Percentiles rank a stretch among this genome's conserved stretches.
Evolutionary conservation across 2,797 vertebrate species (phyloP).

Genomic region (Geotrypetes seraphini): DNA sequence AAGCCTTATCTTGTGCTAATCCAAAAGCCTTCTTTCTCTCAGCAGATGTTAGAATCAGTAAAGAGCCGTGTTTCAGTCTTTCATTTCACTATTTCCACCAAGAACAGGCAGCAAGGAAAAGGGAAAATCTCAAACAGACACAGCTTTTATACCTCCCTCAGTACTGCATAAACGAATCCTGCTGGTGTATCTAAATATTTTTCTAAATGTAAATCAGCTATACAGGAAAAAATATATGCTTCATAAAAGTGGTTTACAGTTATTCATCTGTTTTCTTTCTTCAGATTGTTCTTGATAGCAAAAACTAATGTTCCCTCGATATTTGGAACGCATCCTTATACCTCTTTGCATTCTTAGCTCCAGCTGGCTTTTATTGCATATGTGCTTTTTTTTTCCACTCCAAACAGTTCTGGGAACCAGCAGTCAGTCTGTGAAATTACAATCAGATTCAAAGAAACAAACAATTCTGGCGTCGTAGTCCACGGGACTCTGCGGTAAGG

Average conservation of each 20-base stretch:
- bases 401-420: background rate
- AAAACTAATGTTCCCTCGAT: background rate
- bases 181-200: background rate
- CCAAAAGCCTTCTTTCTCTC: no score
- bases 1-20: no score
- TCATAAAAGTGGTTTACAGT: no score
- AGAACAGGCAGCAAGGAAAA: slow-evolving; percentile 14
- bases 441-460: background rate
- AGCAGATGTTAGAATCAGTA: no score
- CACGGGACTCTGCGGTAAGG: no score
- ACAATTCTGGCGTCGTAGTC: background rate
- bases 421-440: background rate
- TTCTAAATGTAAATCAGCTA: no score
- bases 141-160: background rate
- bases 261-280: background rate
- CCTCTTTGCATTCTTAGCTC: background rate
- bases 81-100: background rate
- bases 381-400: no score
- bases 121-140: background rate
- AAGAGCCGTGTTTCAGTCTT: slow-evolving; percentile 33
- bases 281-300: fast-evolving
- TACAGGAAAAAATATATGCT: no score
- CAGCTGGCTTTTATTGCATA: no score
- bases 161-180: background rate
- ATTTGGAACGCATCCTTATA: background rate